phyloP scores from a whole-genome alignment of 35 echinoderm and acorn worm species.

The Heliocidaris tuberculata region DNA sequence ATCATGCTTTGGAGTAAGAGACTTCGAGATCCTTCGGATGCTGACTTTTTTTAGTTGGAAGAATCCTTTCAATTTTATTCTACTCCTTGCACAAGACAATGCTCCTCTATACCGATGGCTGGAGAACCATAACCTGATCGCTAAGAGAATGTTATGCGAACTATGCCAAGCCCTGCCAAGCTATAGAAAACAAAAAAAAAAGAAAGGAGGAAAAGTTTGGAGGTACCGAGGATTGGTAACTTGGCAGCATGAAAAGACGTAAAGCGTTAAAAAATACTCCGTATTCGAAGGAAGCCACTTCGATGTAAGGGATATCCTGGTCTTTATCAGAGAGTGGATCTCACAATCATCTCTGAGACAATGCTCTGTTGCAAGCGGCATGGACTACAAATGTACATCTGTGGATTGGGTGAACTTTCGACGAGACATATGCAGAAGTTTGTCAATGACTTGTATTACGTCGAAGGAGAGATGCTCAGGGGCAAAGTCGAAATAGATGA shows the following conservation, averaged over 20 bases:
- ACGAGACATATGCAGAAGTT: too few species aligned
- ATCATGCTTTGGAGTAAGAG: background rate
- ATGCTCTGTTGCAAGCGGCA: too few species aligned
- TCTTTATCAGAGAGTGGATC: too few species aligned
- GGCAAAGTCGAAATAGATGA: slow-evolving; percentile 13
- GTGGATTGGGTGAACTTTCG: too few species aligned
- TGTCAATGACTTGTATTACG: too few species aligned
- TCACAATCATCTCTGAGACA: too few species aligned
- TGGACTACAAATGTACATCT: too few species aligned
- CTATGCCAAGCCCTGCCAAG: background rate
- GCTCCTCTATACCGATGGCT: background rate
- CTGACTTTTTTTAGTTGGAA: background rate
- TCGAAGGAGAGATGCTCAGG: too few species aligned
- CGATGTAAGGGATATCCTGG: too few species aligned
- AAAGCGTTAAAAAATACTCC: background rate
- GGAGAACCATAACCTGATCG: background rate
- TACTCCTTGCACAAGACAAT: background rate
- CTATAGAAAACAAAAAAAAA: background rate
- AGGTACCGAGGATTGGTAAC: background rate
- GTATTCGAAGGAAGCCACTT: too few species aligned
- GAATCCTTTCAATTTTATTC: background rate
- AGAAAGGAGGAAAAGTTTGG: slow-evolving; percentile 18
- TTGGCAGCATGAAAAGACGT: slow-evolving; percentile 3
- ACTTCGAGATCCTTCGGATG: background rate
- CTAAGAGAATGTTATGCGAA: background rate